These are phyloP conservation scores for Orbicella faveolata DNA, from an alignment of 64 coral and sea anemone species.

Conservation along the genomic window DNA sequence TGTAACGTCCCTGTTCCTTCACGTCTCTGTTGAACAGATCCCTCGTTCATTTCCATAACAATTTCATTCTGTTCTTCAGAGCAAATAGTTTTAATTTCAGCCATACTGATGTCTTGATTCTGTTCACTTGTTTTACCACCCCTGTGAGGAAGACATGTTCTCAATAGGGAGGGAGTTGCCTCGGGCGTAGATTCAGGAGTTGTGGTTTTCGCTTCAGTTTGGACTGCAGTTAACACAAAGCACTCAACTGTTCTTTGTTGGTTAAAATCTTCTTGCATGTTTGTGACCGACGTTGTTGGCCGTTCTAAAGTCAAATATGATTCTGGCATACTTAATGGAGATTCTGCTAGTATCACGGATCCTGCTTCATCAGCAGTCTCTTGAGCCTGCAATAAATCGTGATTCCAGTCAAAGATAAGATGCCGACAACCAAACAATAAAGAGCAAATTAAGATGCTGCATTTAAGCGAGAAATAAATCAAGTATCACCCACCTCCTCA, in stretches of 20 bases:
- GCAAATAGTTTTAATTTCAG: neutral
- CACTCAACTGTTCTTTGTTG: neutral
- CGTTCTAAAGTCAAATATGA: neutral
- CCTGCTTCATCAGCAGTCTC: neutral
- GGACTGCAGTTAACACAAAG: neutral
- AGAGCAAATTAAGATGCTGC: too few species aligned
- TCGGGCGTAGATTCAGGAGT: neutral
- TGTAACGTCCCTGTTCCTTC: neutral
- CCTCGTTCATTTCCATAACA: neutral
- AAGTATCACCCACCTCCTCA: neutral
- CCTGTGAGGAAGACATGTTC: neutral
- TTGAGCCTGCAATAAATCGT: neutral
- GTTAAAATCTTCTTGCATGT: neutral
- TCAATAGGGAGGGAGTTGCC: neutral
- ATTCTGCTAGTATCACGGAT: neutral
- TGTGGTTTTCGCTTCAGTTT: neutral
- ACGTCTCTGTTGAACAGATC: too few species aligned
- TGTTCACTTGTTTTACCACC: neutral
- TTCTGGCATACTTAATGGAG: neutral
- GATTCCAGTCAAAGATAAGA: too few species aligned
- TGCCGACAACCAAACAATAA: too few species aligned
- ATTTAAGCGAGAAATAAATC: neutral
- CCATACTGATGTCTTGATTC: neutral
- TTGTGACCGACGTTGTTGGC: neutral
- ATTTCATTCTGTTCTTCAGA: neutral